These are phyloP conservation scores for Acrocephalus arundinaceus DNA, from an alignment of 2,113 vertebrate species.

Conservation along the genomic window DNA sequence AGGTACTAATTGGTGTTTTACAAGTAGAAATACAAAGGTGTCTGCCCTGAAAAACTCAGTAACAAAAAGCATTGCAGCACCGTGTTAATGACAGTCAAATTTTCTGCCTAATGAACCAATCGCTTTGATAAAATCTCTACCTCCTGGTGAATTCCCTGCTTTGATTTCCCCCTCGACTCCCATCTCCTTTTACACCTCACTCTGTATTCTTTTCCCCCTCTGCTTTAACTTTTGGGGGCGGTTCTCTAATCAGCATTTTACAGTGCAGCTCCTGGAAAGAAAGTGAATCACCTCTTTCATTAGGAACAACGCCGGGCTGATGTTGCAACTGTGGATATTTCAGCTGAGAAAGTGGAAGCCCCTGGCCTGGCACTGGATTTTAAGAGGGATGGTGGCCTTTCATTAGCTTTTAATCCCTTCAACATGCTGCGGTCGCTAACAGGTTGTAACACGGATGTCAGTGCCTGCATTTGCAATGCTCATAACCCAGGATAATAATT, in stretches of 20 bases:
- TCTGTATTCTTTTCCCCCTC: not conserved
- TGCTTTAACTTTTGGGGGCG: not conserved
- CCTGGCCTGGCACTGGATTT: conserved; percentile 2
- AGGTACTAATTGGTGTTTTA: conserved; percentile 43
- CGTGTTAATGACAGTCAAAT: conserved; percentile 4
- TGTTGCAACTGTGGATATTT: conserved; percentile 19
- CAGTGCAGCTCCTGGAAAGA: not conserved
- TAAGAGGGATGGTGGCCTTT: not conserved
- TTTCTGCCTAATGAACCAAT: conserved; percentile 52
- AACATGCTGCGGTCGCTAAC: not conserved
- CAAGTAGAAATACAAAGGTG: conserved; percentile 46
- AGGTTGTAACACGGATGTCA: conserved; percentile 49
- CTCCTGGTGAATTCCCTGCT: conserved; percentile 40
- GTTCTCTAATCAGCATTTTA: not conserved
- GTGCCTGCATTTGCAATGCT: not conserved
- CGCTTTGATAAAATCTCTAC: conserved; percentile 41
- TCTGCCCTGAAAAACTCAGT: conserved; percentile 34
- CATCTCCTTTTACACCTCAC: not conserved
- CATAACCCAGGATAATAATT: not conserved
- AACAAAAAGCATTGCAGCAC: not conserved
- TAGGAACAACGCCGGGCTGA: not conserved
- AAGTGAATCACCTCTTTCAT: conserved; percentile 34
- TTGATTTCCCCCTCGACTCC: conserved; percentile 37
- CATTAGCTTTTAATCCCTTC: conserved; percentile 38
- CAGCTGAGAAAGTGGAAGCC: conserved; percentile 27